Evolutionary conservation across 2,888 invertebrate genomes (phyloP).

Genomic region (Callosobruchus maculatus): DNA sequence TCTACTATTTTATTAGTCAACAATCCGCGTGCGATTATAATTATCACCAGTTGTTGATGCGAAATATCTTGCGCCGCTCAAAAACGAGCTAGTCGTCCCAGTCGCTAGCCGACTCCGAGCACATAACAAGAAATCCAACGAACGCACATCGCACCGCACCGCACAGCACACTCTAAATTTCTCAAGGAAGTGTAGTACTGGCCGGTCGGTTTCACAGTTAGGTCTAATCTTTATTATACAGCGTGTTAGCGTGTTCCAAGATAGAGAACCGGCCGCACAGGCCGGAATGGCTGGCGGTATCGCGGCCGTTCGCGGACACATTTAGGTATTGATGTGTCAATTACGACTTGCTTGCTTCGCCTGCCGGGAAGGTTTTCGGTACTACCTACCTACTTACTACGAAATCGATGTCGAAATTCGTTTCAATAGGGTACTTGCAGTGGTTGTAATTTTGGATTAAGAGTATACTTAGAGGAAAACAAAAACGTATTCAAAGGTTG

Average conservation of each 20-base stretch:
- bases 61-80: background rate
- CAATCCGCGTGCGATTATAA: background rate
- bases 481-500: no score
- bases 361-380: no score
- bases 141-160: no score
- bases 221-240: conserved; percentile 28
- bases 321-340: conserved; percentile 40
- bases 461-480: no score
- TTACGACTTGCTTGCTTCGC: conserved; percentile 30
- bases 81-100: background rate
- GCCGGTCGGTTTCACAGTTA: conserved; percentile 18
- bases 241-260: conserved; percentile 27
- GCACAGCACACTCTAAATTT: conserved; percentile 13
- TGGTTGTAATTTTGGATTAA: no score
- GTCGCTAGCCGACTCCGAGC: background rate
- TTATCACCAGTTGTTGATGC: background rate
- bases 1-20: background rate
- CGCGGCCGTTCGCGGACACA: background rate
- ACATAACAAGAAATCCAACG: background rate
- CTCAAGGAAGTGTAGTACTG: conserved; percentile 24
- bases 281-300: background rate
- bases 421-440: no score
- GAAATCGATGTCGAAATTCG: no score
- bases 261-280: conserved; percentile 14
- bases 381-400: no score